A percentile compares a stretch with the other conserved stretches of the same genome.
Conservation (phyloP, 2,888 invertebrate genomes). For the Troglohyphantes excavatus region DNA sequence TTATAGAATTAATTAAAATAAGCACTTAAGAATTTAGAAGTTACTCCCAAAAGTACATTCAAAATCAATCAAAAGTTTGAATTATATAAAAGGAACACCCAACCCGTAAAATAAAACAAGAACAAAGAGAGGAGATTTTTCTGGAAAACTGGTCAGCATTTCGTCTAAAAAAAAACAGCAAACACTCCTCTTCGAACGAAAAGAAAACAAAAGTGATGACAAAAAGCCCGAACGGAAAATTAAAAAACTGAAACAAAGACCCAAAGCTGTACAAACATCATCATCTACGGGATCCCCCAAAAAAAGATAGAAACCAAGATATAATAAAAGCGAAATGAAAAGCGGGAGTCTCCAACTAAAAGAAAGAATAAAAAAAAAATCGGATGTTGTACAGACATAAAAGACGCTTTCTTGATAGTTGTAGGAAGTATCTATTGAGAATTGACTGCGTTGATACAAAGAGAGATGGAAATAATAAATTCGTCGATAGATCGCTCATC, state of each 20-base stretch:
- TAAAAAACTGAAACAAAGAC: slow-evolving; percentile 69
- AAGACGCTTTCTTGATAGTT: slow-evolving; percentile 53
- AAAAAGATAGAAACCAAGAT: background rate
- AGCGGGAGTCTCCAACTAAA: background rate
- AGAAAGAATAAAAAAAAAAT: slow-evolving; percentile 17
- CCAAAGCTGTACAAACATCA: slow-evolving; percentile 45
- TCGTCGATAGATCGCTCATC: slow-evolving; percentile 18
- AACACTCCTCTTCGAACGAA: background rate
- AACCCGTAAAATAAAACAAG: background rate
- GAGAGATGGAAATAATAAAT: slow-evolving; percentile 44
- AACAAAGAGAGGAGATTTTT: background rate
- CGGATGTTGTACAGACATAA: slow-evolving; percentile 28
- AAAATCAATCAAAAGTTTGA: too few species aligned
- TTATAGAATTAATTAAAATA: too few species aligned
- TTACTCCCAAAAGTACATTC: too few species aligned
- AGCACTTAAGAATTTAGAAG: too few species aligned
- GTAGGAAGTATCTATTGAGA: slow-evolving; percentile 36
- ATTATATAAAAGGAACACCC: too few species aligned
- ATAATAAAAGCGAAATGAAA: slow-evolving; percentile 18
- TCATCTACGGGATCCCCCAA: slow-evolving; percentile 14
- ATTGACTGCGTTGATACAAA: slow-evolving; percentile 23
- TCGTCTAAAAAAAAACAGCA: background rate
- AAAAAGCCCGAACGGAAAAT: slow-evolving; percentile 52
- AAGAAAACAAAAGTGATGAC: slow-evolving; percentile 31
- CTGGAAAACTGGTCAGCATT: background rate